Percentiles rank a stretch among this genome's conserved stretches.
phyloP scores from a whole-genome alignment of 2,888 invertebrate genomes.

The Scaptomyza tumidula region DNA sequence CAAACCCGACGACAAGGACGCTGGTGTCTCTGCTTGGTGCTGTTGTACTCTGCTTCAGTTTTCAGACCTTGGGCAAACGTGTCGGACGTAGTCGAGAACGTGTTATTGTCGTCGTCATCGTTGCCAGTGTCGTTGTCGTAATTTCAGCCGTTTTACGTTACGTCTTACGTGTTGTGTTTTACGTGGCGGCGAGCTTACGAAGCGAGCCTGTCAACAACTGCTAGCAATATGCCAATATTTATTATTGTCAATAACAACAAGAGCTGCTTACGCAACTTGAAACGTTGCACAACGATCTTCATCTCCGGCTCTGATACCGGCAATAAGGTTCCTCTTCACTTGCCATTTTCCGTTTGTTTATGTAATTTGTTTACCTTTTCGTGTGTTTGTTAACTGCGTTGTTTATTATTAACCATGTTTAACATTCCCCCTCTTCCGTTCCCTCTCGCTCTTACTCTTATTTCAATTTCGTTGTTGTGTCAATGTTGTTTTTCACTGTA shows the following conservation, averaged over 20 bases:
- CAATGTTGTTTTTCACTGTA: constrained; percentile 66
- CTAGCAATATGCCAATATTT: constrained; percentile 69
- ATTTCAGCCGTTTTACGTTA: constrained; percentile 51
- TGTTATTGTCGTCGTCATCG: constrained; percentile 24
- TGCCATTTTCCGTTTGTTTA: constrained; percentile 62
- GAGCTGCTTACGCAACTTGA: constrained; percentile 21
- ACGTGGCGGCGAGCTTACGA: constrained; percentile 23
- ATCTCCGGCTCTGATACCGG: neutral
- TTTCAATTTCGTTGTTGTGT: constrained; percentile 22
- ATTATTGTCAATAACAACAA: constrained; percentile 63
- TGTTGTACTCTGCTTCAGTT: constrained; percentile 67
- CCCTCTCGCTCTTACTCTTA: neutral
- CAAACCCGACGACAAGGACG: constrained; percentile 26
- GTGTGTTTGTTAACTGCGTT: constrained; percentile 37
- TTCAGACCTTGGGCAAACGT: constrained; percentile 81
- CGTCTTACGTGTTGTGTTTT: constrained; percentile 57
- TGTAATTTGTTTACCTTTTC: constrained; percentile 71
- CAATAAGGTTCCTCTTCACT: constrained; percentile 62
- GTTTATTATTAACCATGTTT: constrained; percentile 42
- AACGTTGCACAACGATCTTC: neutral
- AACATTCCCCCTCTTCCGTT: constrained; percentile 29
- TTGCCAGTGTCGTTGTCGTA: constrained; percentile 25
- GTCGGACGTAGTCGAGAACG: constrained; percentile 67
- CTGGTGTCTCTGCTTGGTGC: constrained; percentile 23
- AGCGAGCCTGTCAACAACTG: constrained; percentile 25